Base-by-base conservation (phyloP, 2,888 invertebrate genomes). In the Unio pictorum region DNA sequence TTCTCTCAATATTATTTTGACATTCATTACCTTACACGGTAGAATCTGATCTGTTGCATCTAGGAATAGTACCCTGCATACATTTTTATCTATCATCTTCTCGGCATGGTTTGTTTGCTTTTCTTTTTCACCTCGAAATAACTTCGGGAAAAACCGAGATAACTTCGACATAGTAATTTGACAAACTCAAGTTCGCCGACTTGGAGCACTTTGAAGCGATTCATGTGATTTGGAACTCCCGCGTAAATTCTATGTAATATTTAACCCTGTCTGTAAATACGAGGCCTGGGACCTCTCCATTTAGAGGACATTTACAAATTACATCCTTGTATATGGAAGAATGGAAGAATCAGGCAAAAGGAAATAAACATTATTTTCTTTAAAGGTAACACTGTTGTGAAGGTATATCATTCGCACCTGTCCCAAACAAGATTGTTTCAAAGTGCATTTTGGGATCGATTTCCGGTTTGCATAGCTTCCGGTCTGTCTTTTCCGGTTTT, bases 31-130 rank as follows among this genome's bases (percentile, higher is more conserved):
- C 85, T 87, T 87, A 69, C 81, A 79, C 28, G 81, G 75, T 20
- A 84, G 62, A 54, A 74, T 77, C 23, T 83, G 74, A 34, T 84
- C 83, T 15, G 86, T 84, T 66, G 86, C 86, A 73, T 87, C 87
- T 64, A 87, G 67, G 68, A 86, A 83, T 11, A 84, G 73, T 11
- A 87, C 74, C 66, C 76, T 76, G 68, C 76, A 79, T 26, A 76
- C 68, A 7, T 74, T 73, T 69, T 80, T 80, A 66, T 79, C 74
- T n/a, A 75, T 79, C n/a, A 70, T 45, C 54, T 73, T 72, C 30
- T 66, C 61, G 8, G 64, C 73, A 66, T 59, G 64, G 55, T 72
- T 68, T 26, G 67, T 63, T 20, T 70, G 74, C 61, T 74, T 74
- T 60, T 74, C 77, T 65, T 81, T 81, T 34, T 82, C 85, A 57